Percentiles rank a stretch among this genome's conserved stretches.
Evolutionary conservation across 2,888 invertebrate species (phyloP).

Genomic region (Hoplodrina ambigua): DNA sequence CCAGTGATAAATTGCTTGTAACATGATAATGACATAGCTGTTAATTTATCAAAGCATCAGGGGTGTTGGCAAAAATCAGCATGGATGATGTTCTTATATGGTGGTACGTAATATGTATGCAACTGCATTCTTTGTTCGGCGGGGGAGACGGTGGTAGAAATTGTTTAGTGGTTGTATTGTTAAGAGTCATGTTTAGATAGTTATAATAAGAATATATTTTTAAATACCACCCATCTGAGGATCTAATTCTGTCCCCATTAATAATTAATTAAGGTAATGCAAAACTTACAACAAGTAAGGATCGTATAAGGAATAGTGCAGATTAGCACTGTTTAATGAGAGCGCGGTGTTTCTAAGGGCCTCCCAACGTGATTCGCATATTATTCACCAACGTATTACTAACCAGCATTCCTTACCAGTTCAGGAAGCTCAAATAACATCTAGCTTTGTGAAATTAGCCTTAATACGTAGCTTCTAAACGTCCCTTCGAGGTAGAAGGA

Average conservation of each 20-base stretch:
- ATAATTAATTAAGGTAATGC: constrained; percentile 52
- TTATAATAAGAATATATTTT: not conserved
- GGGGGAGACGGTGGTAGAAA: constrained; percentile 6
- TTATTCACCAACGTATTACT: constrained; percentile 46
- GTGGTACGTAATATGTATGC: constrained; percentile 29
- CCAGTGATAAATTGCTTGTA: constrained; percentile 60
- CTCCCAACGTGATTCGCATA: constrained; percentile 57
- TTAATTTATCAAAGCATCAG: constrained; percentile 64
- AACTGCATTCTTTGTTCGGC: constrained; percentile 25
- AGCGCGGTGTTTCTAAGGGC: constrained; percentile 43
- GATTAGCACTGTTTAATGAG: constrained; percentile 55
- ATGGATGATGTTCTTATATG: constrained; percentile 30
- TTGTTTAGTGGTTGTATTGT: constrained; percentile 6
- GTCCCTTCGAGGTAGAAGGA: constrained; percentile 56
- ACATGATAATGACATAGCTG: constrained; percentile 64
- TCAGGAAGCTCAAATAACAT: constrained; percentile 44
- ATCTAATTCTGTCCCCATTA: constrained; percentile 25
- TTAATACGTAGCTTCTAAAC: constrained; percentile 57
- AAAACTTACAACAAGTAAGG: constrained; percentile 22
- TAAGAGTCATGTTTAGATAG: constrained; percentile 12
- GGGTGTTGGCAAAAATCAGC: constrained; percentile 57
- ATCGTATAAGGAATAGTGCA: constrained; percentile 51
- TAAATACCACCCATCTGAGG: not conserved
- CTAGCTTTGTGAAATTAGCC: constrained; percentile 41
- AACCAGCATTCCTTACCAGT: constrained; percentile 48